A percentile compares a stretch with the other conserved stretches of the same genome.
Evolutionary conservation across 2,888 invertebrate genomes (phyloP).

Genomic region (Rhagonycha fulva): DNA sequence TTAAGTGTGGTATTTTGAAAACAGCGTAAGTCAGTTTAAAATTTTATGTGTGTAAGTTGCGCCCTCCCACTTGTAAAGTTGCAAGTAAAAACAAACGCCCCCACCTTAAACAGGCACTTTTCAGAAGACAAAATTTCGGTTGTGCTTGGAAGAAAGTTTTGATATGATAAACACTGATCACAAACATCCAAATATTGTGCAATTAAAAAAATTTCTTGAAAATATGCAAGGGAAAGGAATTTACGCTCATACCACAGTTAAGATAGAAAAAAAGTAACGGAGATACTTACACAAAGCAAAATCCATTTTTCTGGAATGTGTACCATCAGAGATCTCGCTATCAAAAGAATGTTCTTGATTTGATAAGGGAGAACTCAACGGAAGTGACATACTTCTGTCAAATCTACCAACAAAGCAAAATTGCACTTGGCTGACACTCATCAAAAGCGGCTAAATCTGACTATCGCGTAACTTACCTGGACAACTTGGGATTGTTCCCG

Average conservation of each 20-base stretch:
- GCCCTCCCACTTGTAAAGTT: neutral
- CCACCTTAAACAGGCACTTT: neutral
- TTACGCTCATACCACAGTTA: conserved; percentile 35
- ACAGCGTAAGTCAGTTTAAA: neutral
- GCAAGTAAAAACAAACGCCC: neutral
- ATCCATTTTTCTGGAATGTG: conserved; percentile 76
- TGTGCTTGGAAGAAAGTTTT: neutral
- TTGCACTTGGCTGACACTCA: conserved; percentile 13
- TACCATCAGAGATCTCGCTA: conserved; percentile 50
- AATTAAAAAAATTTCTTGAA: neutral
- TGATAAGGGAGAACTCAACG: conserved; percentile 59
- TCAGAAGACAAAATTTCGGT: neutral
- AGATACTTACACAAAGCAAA: conserved; percentile 79
- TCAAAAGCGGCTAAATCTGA: conserved; percentile 13
- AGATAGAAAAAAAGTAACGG: conserved; percentile 18
- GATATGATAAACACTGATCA: neutral
- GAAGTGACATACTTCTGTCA: conserved; percentile 73
- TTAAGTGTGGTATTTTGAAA: neutral
- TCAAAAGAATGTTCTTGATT: conserved; percentile 58
- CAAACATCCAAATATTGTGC: neutral
- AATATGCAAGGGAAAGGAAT: neutral
- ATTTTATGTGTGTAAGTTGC: neutral
- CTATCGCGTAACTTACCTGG: conserved; percentile 50
- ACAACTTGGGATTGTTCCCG: conserved; percentile 53
- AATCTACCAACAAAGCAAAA: conserved; percentile 57